A percentile compares a stretch with the other conserved stretches of the same genome.
Evolutionary conservation across 2,888 invertebrate species (phyloP).

Genomic region (Ctenicera cuprea): DNA sequence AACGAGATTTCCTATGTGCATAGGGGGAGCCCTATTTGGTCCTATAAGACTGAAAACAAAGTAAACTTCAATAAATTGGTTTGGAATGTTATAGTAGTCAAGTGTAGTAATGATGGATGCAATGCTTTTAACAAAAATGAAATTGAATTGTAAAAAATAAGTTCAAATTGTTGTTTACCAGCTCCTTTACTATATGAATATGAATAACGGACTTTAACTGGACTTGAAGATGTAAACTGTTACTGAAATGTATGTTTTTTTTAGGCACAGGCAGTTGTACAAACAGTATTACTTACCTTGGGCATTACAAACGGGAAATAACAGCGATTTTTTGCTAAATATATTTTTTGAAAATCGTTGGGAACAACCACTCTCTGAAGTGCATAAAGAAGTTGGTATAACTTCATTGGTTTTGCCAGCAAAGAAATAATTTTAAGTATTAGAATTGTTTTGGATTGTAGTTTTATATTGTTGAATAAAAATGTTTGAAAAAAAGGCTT

Average conservation of each 20-base stretch:
- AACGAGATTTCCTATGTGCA: constrained; percentile 96
- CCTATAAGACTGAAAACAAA: constrained; percentile 90
- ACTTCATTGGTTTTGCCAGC: constrained; percentile 70
- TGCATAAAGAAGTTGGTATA: constrained; percentile 89
- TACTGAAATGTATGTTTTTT: constrained; percentile 62
- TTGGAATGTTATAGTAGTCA: too few species aligned
- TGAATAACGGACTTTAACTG: too few species aligned
- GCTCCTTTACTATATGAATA: too few species aligned
- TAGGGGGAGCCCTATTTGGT: constrained; percentile 94
- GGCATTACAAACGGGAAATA: constrained; percentile 87
- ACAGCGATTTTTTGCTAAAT: constrained; percentile 87
- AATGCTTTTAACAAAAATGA: too few species aligned
- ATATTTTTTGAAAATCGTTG: constrained; percentile 95
- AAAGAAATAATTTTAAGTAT: constrained; percentile 5
- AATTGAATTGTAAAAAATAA: too few species aligned
- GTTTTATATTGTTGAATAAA: too few species aligned
- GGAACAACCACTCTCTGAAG: constrained; percentile 89
- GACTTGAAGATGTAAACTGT: too few species aligned
- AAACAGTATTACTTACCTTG: constrained; percentile 87
- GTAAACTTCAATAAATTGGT: constrained; percentile 70
- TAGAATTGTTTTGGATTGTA: background rate
- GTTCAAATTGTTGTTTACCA: too few species aligned
- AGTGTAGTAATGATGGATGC: too few species aligned
- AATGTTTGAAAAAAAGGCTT: too few species aligned
- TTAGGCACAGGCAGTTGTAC: constrained; percentile 86